Conservation (phyloP, 2,797 vertebrate genomes). For the Tauraco hartlaubi region DNA sequence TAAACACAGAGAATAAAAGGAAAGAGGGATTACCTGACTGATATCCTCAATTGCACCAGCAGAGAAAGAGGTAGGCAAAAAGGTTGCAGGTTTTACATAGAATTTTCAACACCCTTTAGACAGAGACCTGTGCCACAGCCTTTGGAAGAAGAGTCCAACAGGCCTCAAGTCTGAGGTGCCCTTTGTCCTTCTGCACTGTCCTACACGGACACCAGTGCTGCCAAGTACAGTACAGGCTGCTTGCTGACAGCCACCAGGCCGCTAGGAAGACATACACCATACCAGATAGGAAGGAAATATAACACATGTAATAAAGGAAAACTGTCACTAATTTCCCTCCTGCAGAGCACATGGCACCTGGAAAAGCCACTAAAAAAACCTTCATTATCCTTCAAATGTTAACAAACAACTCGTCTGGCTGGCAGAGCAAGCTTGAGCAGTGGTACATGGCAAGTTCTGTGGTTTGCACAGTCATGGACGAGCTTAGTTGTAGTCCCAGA, state of each 20-base stretch:
- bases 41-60: background rate
- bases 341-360: background rate
- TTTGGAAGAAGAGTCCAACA: background rate
- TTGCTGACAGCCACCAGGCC: background rate
- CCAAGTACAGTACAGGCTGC: background rate
- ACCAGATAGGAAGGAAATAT: background rate
- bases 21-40: background rate
- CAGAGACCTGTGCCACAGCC: background rate
- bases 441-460: background rate
- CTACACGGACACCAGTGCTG: background rate
- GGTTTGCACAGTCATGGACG: background rate
- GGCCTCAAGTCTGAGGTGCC: background rate
- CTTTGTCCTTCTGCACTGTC: background rate
- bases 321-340: background rate
- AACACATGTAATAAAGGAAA: background rate
- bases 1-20: background rate
- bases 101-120: background rate
- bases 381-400: background rate
- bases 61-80: background rate
- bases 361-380: background rate
- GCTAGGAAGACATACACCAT: background rate
- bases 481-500: background rate
- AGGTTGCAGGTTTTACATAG: fast-evolving
- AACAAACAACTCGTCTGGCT: background rate
- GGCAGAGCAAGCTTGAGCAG: background rate